Conservation (phyloP, 2,797 vertebrate species). For the Florisuga fusca region DNA sequence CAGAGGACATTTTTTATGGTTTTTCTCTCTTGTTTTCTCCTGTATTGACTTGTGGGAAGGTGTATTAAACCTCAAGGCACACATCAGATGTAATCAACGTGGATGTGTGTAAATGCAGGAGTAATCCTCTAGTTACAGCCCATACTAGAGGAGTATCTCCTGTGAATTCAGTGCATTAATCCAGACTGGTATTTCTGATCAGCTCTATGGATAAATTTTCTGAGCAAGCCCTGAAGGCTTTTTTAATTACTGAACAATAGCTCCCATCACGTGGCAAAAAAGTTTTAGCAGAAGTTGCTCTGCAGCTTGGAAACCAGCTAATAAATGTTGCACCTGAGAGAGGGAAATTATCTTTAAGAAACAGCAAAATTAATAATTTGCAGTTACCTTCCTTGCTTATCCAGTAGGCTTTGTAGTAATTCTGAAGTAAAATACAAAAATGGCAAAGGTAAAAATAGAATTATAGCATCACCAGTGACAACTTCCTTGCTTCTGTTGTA, state of each 20-base stretch:
- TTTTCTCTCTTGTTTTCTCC: background rate
- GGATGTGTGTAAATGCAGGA: background rate
- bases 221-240: background rate
- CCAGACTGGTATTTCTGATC: background rate
- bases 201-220: background rate
- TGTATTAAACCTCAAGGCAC: background rate
- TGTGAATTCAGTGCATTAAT: background rate
- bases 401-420: background rate
- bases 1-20: background rate
- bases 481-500: background rate
- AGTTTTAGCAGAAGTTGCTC: background rate
- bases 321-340: background rate
- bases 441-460: background rate
- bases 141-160: no score
- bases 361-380: background rate
- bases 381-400: background rate
- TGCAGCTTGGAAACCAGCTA: background rate
- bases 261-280: background rate
- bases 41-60: background rate
- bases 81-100: rapidly evolving
- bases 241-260: background rate
- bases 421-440: background rate
- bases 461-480: background rate
- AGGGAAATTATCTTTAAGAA: background rate
- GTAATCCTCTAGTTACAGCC: background rate